Conservation (phyloP, 2,888 invertebrate species). For the Drosophila nigricruria region DNA sequence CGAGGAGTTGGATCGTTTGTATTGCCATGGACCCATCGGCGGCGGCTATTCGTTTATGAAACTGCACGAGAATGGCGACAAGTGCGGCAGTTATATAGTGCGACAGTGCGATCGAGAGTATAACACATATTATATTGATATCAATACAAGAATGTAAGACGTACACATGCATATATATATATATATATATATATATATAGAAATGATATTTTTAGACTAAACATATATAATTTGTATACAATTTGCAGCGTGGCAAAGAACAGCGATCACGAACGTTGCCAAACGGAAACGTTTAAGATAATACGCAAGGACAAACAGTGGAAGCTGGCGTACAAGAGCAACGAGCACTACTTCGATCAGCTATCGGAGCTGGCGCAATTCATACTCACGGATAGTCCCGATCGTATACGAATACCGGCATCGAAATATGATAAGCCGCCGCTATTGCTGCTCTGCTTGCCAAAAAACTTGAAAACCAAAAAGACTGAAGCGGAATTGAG, state of each 20-base stretch:
- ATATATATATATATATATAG: background rate
- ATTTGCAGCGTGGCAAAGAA: slow-evolving; percentile 42
- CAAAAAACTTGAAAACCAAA: slow-evolving; percentile 84
- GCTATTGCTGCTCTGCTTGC: slow-evolving; percentile 83
- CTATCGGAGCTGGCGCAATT: slow-evolving; percentile 81
- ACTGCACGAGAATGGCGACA: slow-evolving; percentile 92
- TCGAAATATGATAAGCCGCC: slow-evolving; percentile 90
- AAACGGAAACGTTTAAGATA: slow-evolving; percentile 90
- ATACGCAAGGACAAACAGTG: slow-evolving; percentile 77
- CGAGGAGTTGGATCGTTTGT: slow-evolving; percentile 89
- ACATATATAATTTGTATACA: background rate
- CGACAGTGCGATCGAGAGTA: slow-evolving; percentile 93
- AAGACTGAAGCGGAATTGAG: slow-evolving; percentile 84
- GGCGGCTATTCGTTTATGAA: slow-evolving; percentile 94
- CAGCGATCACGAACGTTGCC: slow-evolving; percentile 85
- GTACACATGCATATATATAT: background rate
- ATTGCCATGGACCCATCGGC: slow-evolving; percentile 96
- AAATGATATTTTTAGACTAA: background rate
- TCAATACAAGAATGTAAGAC: slow-evolving; percentile 90
- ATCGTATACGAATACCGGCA: slow-evolving; percentile 89
- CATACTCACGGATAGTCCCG: slow-evolving; percentile 77
- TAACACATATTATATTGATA: slow-evolving; percentile 92
- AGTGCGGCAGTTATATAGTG: slow-evolving; percentile 92
- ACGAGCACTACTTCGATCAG: slow-evolving; percentile 71
- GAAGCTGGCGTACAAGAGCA: slow-evolving; percentile 79